phyloP scores from a whole-genome alignment of 2,113 vertebrate species.

The Plecotus auritus region DNA sequence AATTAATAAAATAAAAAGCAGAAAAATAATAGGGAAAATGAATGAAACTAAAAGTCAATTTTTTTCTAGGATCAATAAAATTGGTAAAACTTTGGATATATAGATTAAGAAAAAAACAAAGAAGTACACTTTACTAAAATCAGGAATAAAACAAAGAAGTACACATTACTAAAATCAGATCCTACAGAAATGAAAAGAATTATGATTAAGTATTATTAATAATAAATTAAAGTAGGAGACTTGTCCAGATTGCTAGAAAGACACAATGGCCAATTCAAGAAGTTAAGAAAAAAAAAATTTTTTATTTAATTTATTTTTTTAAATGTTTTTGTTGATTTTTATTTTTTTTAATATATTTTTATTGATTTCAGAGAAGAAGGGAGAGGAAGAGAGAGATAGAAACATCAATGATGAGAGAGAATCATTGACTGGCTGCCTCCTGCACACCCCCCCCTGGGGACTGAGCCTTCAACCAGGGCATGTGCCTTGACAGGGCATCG shows the following conservation, averaged over 20 bases:
- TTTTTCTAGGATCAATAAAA: background rate
- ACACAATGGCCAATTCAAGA: background rate
- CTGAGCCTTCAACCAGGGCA: no score
- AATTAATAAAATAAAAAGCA: background rate
- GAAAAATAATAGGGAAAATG: background rate
- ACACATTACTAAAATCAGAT: background rate
- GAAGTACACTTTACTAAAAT: background rate
- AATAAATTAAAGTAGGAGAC: background rate
- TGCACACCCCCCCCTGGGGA: no score
- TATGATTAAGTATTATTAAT: background rate
- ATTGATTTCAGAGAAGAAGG: no score
- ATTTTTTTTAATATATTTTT: no score
- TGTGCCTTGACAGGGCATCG: no score
- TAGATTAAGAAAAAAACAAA: background rate
- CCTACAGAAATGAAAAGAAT: background rate
- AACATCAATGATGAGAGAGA: no score
- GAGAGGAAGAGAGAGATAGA: no score
- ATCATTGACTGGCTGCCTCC: no score
- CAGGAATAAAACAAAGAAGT: background rate
- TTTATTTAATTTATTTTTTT: background rate
- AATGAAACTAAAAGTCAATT: background rate
- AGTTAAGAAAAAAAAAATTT: background rate
- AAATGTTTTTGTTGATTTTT: no score
- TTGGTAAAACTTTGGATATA: background rate
- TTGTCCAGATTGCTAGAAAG: background rate